Percentiles rank a stretch among this genome's conserved stretches.
phyloP scores from a whole-genome alignment of 2,113 vertebrate genomes.

The Nanorana parkeri region DNA sequence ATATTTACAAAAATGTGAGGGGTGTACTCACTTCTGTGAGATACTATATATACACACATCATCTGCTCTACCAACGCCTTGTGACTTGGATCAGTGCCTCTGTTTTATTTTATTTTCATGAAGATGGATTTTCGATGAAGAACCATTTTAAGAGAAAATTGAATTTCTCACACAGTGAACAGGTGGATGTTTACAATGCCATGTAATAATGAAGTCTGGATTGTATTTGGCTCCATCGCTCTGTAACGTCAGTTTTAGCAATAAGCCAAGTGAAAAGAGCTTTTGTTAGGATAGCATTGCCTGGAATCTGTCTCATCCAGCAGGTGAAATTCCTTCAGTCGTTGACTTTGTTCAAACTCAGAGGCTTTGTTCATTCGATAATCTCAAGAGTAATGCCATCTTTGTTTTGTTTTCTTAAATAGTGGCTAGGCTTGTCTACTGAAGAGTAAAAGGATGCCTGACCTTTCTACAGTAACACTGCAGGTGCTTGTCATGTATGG shows the following conservation, averaged over 20 bases:
- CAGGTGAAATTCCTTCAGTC: slow-evolving; percentile 47
- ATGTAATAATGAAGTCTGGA: not conserved
- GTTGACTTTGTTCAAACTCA: not conserved
- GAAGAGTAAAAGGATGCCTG: not conserved
- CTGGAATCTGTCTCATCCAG: slow-evolving; percentile 35
- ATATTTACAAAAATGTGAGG: too few species aligned
- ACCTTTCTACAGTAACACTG: slow-evolving; percentile 33
- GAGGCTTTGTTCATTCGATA: slow-evolving; percentile 31
- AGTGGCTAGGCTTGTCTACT: not conserved
- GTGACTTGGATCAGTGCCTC: too few species aligned
- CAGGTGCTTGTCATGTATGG: slow-evolving; percentile 25
- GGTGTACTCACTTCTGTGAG: too few species aligned
- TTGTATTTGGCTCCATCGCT: not conserved
- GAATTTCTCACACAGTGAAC: too few species aligned
- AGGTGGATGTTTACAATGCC: too few species aligned
- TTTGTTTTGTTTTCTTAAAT: slow-evolving; percentile 27
- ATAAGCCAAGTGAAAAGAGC: slow-evolving; percentile 3
- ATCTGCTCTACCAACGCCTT: too few species aligned
- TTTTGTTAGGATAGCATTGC: slow-evolving; percentile 11
- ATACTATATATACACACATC: too few species aligned
- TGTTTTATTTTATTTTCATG: too few species aligned
- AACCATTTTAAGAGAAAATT: too few species aligned
- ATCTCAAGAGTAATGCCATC: slow-evolving; percentile 21
- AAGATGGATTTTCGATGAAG: not conserved
- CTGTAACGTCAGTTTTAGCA: slow-evolving; percentile 5